Base-by-base conservation (phyloP, 2,888 invertebrate species). In the Pristionchus mayeri region DNA sequence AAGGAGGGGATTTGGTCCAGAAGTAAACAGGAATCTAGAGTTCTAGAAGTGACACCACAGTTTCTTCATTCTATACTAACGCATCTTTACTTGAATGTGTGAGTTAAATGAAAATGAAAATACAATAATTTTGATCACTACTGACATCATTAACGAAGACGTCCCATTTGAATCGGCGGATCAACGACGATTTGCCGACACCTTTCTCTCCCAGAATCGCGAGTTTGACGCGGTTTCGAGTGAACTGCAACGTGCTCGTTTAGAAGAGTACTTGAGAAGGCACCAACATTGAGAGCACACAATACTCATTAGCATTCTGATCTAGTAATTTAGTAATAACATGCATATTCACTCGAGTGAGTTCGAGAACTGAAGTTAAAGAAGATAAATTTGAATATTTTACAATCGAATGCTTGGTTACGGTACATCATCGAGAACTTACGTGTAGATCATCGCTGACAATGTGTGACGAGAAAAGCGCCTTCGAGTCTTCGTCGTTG, bases 151-250 rank as follows among this genome's bases (percentile, higher is more conserved):
- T 71, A 3, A 34, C 75, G 75, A 52, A 84, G 9, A 54, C 84
- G n/a, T 84, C 44, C 37, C 24, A 54, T n/a, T 30, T 57, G 52
- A 84, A 84, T 37, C 84, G 30, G 16, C 71, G 52, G 3, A 84
- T 71, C 34, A 84, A 30, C 50, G 71, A 34, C 24, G 71, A 57
- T 54, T 84, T 84, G 0, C 84, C 84, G 16, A 50, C 37, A 2
- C 18, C 30, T 37, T 52, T 71, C 54, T 84, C 84, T 0, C 84
- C 84, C 18, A 84, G 30, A 24, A 84, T 57, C 0, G 75, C 84
- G 21, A 84, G 27, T 52, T 84, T 84, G 16, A 84, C 27, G 16
- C 84, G 84, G 24, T 84, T 84, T 6, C 84, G 84, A n/a, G 84
- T 75, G 44, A 84, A 54, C 84, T 84, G 37, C 18, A 54, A 71